Evolutionary conservation across 2,113 vertebrate species (phyloP).

Genomic region (Vulpes lagopus): DNA sequence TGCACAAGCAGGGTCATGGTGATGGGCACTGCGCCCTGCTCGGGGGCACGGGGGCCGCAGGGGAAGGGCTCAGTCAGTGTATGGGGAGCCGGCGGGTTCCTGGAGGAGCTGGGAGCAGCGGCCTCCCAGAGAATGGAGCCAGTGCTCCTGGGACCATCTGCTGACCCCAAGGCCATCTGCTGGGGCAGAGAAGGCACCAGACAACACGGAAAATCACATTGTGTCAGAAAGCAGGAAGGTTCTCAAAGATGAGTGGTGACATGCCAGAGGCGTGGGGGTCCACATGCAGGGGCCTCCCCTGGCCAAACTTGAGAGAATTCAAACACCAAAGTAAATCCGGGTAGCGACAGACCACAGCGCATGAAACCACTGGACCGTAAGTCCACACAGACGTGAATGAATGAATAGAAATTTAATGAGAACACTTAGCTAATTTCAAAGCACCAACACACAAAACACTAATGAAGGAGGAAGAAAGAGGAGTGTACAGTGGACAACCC

Average conservation of each 20-base stretch:
- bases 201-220: accelerated
- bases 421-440: neutral
- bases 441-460: too few species aligned
- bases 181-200: neutral
- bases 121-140: neutral
- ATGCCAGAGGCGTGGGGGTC: neutral
- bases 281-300: too few species aligned
- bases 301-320: neutral
- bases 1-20: slow-evolving; percentile 39
- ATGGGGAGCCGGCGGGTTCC: slow-evolving; percentile 23
- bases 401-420: neutral
- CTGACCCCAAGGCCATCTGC: too few species aligned
- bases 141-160: accelerated
- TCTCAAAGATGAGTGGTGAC: neutral
- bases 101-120: neutral
- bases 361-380: neutral
- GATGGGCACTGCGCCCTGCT: slow-evolving; percentile 33
- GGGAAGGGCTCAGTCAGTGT: neutral
- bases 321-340: neutral
- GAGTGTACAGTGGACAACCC: accelerated
- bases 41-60: slow-evolving; percentile 61
- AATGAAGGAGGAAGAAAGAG: neutral
- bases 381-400: neutral
- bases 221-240: neutral
- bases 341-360: neutral